Base-by-base conservation (phyloP, 2,888 invertebrate genomes). In the Morpho deidamia region DNA sequence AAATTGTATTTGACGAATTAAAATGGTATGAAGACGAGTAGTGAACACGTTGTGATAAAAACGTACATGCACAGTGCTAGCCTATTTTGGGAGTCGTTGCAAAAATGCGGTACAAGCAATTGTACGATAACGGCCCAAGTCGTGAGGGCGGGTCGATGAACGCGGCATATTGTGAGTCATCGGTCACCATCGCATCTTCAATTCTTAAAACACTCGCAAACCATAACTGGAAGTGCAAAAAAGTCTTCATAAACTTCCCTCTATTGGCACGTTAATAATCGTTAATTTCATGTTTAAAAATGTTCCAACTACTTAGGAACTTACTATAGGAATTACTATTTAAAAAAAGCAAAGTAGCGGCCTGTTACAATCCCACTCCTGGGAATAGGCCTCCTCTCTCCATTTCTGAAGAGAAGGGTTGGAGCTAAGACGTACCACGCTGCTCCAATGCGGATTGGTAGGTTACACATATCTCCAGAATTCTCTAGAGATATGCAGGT, bases 141-240 rank as follows among this genome's bases (percentile, higher is more conserved):
- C 67, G 73, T 74, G 72, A 71, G 71, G 72, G 72, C 71, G 76
- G 84, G 82, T 85, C 83, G 76, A 74, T 69, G 83, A 81, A 80
- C 87, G 74, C 72, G 63, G 68, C 66, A 68, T 72, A 69, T 70
- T 66, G 68, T 66, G 84, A 84, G 62, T 84, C 84, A 85, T 71
- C 72, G 66, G 64, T 65, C 64, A 63, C 64, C 76, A 72, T 64
- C 66, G 66, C 61, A 72, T 72, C 76, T 76, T 63, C 67, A 69
- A 67, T 69, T 69, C 66, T 58, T 58, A 55, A 60, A 62, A 65
- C 60, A 59, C 56, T 61, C 58, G 59, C 60, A 60, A 59, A 59
- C 56, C 59, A 60, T 56, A 54, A 56, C 59, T 62, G 61, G 59
- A 57, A 63, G 55, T 57, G 57, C 55, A 53, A 63, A 42, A 12